A percentile compares a stretch with the other conserved stretches of the same genome.
Conservation (phyloP, 2,113 vertebrate genomes). For the Saguinus midas region DNA sequence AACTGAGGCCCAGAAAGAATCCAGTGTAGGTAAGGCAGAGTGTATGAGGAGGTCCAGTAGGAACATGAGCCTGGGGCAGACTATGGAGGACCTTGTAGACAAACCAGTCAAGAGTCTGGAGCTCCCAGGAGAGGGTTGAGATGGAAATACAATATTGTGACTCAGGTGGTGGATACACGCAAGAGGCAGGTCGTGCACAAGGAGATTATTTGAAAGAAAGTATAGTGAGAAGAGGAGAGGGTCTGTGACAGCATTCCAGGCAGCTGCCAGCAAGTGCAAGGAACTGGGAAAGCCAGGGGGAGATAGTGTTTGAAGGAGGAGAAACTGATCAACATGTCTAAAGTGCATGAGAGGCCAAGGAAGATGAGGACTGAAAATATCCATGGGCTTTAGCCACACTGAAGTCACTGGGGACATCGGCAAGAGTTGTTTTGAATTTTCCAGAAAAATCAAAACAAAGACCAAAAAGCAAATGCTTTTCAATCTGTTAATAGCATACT, state of each 20-base stretch:
- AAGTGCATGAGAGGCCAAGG: neutral
- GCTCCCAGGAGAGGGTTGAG: neutral
- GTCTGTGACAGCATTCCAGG: neutral
- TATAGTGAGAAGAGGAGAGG: neutral
- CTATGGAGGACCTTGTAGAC: neutral
- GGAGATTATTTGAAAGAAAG: neutral
- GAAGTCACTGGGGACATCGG: too few relatives aligned
- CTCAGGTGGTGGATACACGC: neutral
- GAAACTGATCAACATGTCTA: neutral
- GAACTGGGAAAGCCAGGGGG: neutral
- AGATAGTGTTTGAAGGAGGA: neutral
- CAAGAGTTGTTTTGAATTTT: neutral
- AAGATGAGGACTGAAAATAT: neutral
- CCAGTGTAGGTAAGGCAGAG: neutral
- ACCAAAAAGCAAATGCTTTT: neutral
- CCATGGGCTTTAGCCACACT: neutral
- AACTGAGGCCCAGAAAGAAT: neutral
- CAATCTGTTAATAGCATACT: neutral
- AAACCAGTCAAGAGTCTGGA: neutral
- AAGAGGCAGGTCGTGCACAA: neutral
- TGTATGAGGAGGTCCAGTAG: neutral
- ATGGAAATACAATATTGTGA: neutral
- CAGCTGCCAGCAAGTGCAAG: neutral
- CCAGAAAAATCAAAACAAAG: constrained; percentile 13
- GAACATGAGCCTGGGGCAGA: neutral